phyloP scores from a whole-genome alignment of 2,797 vertebrate genomes.

The Iguana delicatissima region DNA sequence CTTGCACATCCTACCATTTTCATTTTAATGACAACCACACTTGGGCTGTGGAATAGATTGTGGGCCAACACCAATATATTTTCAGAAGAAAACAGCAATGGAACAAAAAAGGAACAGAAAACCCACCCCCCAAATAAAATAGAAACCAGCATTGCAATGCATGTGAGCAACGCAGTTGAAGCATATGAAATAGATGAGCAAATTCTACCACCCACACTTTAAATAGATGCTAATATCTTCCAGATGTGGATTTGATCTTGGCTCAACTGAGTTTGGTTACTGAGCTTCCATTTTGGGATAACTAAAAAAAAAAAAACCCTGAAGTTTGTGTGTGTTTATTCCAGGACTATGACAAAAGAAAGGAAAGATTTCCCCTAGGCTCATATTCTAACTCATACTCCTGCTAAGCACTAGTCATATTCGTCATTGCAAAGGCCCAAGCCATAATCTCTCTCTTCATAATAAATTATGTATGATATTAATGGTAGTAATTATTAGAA shows the following conservation, averaged over 20 bases:
- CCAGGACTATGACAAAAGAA: slow-evolving; percentile 28
- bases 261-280: slow-evolving; percentile 28
- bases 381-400: not conserved
- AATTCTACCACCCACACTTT: slow-evolving; percentile 34
- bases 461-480: not conserved
- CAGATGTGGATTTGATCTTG: slow-evolving; percentile 52
- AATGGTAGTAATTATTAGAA: not conserved
- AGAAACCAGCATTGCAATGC: not conserved
- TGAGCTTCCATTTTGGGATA: slow-evolving; percentile 37
- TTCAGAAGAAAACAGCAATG: slow-evolving; percentile 51
- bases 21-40: not conserved
- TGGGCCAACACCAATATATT: slow-evolving; percentile 49
- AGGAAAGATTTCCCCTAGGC: not conserved
- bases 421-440: not conserved
- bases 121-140: slow-evolving; percentile 43
- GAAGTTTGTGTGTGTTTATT: slow-evolving; percentile 13
- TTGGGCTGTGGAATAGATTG: slow-evolving; percentile 40
- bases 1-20: not conserved
- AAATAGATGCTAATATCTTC: slow-evolving; percentile 49
- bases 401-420: not conserved
- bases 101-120: slow-evolving; percentile 50
- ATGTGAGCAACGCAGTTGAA: not conserved
- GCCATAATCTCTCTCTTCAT: not conserved
- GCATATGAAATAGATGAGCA: slow-evolving; percentile 32
- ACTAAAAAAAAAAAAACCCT: not conserved